phyloP scores from a whole-genome alignment of 2,113 vertebrate species.

The Hemichromis elongatus region DNA sequence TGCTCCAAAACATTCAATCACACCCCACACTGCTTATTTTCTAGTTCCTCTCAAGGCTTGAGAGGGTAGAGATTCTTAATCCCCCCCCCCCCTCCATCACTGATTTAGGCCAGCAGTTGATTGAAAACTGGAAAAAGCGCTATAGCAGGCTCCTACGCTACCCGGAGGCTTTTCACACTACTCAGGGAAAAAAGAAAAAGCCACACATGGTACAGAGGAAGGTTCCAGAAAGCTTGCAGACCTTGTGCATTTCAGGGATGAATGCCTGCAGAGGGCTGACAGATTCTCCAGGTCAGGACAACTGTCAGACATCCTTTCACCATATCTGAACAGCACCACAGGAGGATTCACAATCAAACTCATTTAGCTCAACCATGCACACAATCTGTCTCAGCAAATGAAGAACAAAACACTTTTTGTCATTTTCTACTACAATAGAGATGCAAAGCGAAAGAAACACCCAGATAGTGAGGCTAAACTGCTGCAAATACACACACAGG shows the following conservation, averaged over 20 bases:
- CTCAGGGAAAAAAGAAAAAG: constrained; percentile 23
- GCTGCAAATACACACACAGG: neutral
- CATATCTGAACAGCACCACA: constrained; percentile 16
- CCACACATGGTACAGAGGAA: constrained; percentile 32
- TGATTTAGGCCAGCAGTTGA: constrained; percentile 61
- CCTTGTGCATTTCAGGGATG: constrained; percentile 54
- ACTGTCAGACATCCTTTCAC: constrained; percentile 34
- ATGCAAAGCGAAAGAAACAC: constrained; percentile 5
- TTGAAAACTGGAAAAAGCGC: constrained; percentile 61
- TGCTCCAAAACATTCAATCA: constrained; percentile 28
- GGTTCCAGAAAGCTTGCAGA: constrained; percentile 24
- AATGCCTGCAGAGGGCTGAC: constrained; percentile 39
- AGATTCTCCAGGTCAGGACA: constrained; percentile 43
- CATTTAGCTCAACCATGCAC: neutral
- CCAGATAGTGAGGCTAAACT: constrained; percentile 16
- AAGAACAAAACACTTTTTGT: constrained; percentile 34
- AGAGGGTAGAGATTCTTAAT: constrained; percentile 48
- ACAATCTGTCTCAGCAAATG: neutral
- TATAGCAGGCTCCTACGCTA: constrained; percentile 28
- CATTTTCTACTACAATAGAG: constrained; percentile 25
- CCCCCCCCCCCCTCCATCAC: constrained; percentile 31
- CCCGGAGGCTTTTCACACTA: constrained; percentile 43
- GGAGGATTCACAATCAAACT: constrained; percentile 13
- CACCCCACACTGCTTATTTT: constrained; percentile 33
- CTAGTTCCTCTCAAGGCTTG: constrained; percentile 14